Base-by-base conservation (phyloP, 2,113 vertebrate genomes). In the Eclectus roratus region DNA sequence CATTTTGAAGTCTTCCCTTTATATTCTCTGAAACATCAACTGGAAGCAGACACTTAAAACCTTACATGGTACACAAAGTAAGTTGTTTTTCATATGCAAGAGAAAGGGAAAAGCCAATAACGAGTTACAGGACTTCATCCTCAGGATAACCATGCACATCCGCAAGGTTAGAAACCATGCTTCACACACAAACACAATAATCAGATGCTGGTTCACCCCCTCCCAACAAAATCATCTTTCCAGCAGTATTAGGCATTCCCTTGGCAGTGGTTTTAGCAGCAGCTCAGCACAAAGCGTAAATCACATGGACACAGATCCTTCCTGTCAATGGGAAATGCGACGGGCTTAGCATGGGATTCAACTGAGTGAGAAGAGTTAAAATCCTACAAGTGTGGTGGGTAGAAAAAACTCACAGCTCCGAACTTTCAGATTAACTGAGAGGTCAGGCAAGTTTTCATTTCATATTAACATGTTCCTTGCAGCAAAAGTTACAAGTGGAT, bases 281-380 rank as follows among this genome's bases (percentile, higher is more conserved):
- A 87, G 92, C 86, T 73, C 86, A 85, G 88, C 14, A 7, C 43
- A 11, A 56, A 49, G 66, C 1, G 1, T 25, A 69, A 76, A 61
- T 61, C 88, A 61, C 46, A 41, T 29, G 0, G 1, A 20, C 56
- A 24, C 2, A 37, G 83, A 52, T 19, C 63, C 41, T 19, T 56
- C 74, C 79, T 21, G 79, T 15, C 15, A 2, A 9, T 0, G 2
- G 64, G 73, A 29, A 60, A 20, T 0, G 2, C 11, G 0, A 16
- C 37, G 49, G n/a, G 68, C 68, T 80, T 12, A 0, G 37, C 2
- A 7, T 0, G 21, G 58, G 21, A 37, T 91, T 63, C 68, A 63
- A 3, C 31, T 35, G 17, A 2, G 0, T 0, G 35, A 58, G 61
- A 52, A n/a, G 39, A 91, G 85, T 28, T 37, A 9, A 92, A 76